A percentile compares a stretch with the other conserved stretches of the same genome.
These are phyloP conservation scores for Teleogryllus occipitalis DNA, from an alignment of 1,140 invertebrate species.

Conservation along the genomic window DNA sequence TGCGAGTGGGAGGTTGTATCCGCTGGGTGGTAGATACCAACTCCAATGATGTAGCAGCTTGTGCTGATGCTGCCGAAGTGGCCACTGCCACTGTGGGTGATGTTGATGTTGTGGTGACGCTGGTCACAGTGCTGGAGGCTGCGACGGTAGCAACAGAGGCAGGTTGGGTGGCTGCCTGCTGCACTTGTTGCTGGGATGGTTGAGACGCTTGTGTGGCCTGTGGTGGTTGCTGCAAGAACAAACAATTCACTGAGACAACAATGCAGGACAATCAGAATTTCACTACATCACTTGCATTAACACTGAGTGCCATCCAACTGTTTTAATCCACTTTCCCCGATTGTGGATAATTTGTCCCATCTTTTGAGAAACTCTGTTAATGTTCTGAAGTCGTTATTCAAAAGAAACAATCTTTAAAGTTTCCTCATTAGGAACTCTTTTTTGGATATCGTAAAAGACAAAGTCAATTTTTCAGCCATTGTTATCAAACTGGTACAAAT, in stretches of 20 bases:
- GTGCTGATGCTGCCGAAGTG: not conserved
- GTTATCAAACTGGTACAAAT: too few relatives aligned
- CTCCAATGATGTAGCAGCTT: not conserved
- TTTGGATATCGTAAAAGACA: too few relatives aligned
- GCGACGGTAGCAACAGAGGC: conserved; percentile 7
- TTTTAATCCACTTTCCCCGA: too few relatives aligned
- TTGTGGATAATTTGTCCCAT: too few relatives aligned
- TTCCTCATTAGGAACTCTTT: too few relatives aligned
- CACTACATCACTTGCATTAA: not conserved
- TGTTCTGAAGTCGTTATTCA: too few relatives aligned
- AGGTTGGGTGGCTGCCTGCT: conserved; percentile 18
- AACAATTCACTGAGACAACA: too few relatives aligned
- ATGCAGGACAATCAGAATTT: not conserved
- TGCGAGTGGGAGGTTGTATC: conserved; percentile 14
- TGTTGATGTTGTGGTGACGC: conserved; percentile 9
- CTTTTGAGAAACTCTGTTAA: too few relatives aligned
- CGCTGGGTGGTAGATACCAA: not conserved
- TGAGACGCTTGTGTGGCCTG: not conserved
- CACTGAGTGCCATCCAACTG: too few relatives aligned
- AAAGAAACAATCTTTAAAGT: too few relatives aligned
- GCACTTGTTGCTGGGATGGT: not conserved
- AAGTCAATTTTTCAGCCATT: too few relatives aligned
- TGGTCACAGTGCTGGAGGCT: not conserved
- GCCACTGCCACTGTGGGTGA: conserved; percentile 10
- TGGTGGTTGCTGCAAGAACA: too few relatives aligned